These are phyloP conservation scores for Eospalax fontanierii DNA, from an alignment of 2,797 vertebrate species.

Conservation along the genomic window DNA sequence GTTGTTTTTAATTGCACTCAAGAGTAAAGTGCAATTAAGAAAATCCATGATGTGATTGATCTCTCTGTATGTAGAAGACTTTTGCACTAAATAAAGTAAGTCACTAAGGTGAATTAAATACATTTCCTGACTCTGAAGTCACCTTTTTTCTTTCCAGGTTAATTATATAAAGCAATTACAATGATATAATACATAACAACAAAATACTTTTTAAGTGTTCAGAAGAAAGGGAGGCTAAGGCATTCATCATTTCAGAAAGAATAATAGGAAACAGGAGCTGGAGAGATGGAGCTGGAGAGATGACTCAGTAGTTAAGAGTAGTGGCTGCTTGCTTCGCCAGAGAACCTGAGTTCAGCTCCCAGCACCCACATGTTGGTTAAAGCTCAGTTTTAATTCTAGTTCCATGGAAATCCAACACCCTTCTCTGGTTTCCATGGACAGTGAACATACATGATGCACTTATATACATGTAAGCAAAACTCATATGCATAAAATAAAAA, in stretches of 20 bases:
- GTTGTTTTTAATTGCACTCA: constrained; percentile 71
- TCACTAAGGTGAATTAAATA: constrained; percentile 68
- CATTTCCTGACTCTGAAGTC: constrained; percentile 64
- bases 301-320: too few relatives aligned
- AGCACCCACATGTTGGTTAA: too few relatives aligned
- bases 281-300: too few relatives aligned
- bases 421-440: too few relatives aligned
- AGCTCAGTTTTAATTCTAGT: too few relatives aligned
- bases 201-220: constrained; percentile 29
- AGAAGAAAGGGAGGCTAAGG: not conserved
- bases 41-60: constrained; percentile 74
- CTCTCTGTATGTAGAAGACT: constrained; percentile 67
- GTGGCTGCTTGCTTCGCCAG: too few relatives aligned
- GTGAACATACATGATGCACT: too few relatives aligned
- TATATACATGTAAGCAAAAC: too few relatives aligned
- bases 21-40: constrained; percentile 79
- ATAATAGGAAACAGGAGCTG: not conserved
- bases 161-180: constrained; percentile 65
- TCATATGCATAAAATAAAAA: too few relatives aligned
- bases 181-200: constrained; percentile 2
- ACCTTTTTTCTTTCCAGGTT: constrained; percentile 49
- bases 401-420: too few relatives aligned
- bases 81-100: constrained; percentile 77
- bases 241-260: not conserved
- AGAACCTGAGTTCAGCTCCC: too few relatives aligned